A percentile compares a stretch with the other conserved stretches of the same genome.
Evolutionary conservation across 2,888 invertebrate species (phyloP).

Genomic region (Neoascia interrupta): DNA sequence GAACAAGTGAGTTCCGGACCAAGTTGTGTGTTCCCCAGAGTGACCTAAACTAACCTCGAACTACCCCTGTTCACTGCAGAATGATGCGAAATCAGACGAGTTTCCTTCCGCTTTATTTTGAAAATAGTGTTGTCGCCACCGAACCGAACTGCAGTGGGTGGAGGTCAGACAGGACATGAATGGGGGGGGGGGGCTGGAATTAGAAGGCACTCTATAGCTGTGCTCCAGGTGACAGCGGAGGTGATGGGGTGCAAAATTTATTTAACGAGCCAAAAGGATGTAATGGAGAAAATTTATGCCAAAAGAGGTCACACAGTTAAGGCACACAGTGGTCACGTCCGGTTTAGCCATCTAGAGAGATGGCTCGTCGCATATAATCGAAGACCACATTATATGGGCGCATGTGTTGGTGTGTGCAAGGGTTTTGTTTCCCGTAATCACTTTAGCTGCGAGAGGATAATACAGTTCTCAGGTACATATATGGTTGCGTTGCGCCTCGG

Average conservation of each 20-base stretch:
- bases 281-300: slow-evolving; percentile 67
- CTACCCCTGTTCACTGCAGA: slow-evolving; percentile 5
- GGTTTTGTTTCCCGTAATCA: slow-evolving; percentile 60
- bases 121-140: slow-evolving; percentile 51
- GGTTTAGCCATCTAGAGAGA: slow-evolving; percentile 6
- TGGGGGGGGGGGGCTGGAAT: slow-evolving; percentile 36
- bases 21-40: slow-evolving; percentile 62
- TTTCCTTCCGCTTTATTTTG: slow-evolving; percentile 53
- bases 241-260: slow-evolving; percentile 68
- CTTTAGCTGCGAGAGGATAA: slow-evolving; percentile 56
- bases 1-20: slow-evolving; percentile 58
- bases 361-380: slow-evolving; percentile 36
- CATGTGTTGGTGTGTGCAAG: slow-evolving; percentile 4
- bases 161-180: not conserved
- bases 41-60: slow-evolving; percentile 63
- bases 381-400: slow-evolving; percentile 19
- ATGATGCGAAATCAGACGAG: slow-evolving; percentile 63
- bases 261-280: slow-evolving; percentile 70
- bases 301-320: slow-evolving; percentile 66
- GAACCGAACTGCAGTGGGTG: slow-evolving; percentile 8
- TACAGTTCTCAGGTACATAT: slow-evolving; percentile 50
- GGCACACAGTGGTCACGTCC: slow-evolving; percentile 62
- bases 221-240: slow-evolving; percentile 66
- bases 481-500: slow-evolving; percentile 27
- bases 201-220: slow-evolving; percentile 64